Evolutionary conservation across 2,113 vertebrate species (phyloP).

Genomic region (Psammodynastes pulverulentus): DNA sequence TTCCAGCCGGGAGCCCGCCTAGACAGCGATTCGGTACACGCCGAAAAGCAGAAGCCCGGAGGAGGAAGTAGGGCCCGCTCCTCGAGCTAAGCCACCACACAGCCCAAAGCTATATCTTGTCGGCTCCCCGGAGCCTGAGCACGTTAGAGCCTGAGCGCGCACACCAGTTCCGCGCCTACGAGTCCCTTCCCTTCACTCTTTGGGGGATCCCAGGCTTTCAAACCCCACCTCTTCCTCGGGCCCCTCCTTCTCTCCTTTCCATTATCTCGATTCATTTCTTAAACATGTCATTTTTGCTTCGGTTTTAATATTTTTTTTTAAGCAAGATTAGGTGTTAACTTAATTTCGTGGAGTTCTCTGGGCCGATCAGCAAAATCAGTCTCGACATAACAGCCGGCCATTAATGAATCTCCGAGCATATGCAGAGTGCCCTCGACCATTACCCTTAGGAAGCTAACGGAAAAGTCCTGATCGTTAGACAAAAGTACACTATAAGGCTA

Average conservation of each 20-base stretch:
- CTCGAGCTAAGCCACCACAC: slow-evolving; percentile 24
- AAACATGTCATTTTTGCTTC: not conserved
- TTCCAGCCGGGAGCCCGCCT: slow-evolving; percentile 50
- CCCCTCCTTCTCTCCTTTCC: not conserved
- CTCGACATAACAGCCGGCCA: not conserved
- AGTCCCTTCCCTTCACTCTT: slow-evolving; percentile 17
- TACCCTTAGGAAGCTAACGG: not conserved
- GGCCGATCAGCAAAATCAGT: not conserved
- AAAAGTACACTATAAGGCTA: not conserved
- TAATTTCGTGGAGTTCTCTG: not conserved
- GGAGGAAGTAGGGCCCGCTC: not conserved
- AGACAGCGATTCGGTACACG: not conserved
- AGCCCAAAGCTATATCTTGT: not conserved
- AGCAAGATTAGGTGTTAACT: not conserved
- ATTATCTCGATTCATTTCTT: not conserved
- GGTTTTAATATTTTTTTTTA: not conserved
- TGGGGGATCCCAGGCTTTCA: not conserved
- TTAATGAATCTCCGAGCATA: not conserved
- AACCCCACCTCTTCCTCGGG: not conserved
- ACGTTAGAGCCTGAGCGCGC: not conserved
- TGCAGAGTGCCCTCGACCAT: not conserved
- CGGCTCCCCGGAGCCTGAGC: not conserved
- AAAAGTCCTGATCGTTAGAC: not conserved
- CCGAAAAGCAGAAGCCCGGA: not conserved
- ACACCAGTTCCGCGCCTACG: slow-evolving; percentile 9